Evolutionary conservation across 2,888 invertebrate species (phyloP), one percentile per base, ranked within the genome.

Genomic region (Cataglyphis albicans): DNA sequence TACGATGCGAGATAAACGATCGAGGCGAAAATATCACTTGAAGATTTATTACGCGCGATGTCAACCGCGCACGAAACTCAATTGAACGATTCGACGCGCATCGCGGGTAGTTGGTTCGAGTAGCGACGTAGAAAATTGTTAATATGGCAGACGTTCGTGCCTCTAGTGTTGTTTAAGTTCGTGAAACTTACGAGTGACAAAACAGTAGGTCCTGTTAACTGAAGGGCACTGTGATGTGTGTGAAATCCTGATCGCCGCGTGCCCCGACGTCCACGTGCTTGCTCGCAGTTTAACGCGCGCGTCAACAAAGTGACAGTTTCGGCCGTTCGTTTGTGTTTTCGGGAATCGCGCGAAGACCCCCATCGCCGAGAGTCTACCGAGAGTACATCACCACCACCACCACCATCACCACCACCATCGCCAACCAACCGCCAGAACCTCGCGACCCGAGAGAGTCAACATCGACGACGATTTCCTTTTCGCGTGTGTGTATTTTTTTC

Each of bases 131-230:
- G 85, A 25, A 92, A 92, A 90, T 92, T 92, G 91, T 92, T 93
- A 93, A 93, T 92, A 93, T 93, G 93, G 93, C 93, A 93, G 93
- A 92, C 90, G 90, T 89, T 92, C 91, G 91, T 92, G 91, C 90
- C 89, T 91, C 87, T 91, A 89, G 90, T 93, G 90, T 93, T 93
- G 93, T 93, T 93, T 91, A 89, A 92, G 91, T 93, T 91, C 91
- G 89, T 90, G 86, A 90, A 89, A 89, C 84, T 25, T 84, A 73
- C 48, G 57, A 84, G 75, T 86, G 89, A 89, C 81, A 89, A 90
- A 90, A 89, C 85, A 89, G 82, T 87, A 82, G 64, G 44, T 61
- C 73, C 83, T 81, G 85, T 88, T 87, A 85, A 81, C n/a, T 82
- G 84, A 87, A 89, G 82, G 86, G 74, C 89, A 87, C 73, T 81